A percentile compares a stretch with the other conserved stretches of the same genome.
phyloP scores from a whole-genome alignment of 2,888 invertebrate genomes.

The Tetrapedia diversipes region DNA sequence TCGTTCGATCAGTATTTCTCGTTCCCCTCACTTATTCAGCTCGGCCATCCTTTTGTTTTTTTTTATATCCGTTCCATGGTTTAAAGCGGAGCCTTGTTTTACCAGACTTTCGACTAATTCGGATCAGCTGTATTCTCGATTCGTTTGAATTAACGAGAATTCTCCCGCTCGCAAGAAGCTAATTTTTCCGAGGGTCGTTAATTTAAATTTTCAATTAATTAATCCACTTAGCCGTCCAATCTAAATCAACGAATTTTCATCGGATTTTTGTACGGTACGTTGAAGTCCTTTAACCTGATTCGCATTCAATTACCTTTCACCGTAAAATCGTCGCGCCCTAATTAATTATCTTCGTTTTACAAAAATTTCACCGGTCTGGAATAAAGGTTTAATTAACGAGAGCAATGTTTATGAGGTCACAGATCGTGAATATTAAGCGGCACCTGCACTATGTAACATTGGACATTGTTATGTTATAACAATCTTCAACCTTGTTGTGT shows the following conservation, averaged over 20 bases:
- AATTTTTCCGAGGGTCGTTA: conserved; percentile 17
- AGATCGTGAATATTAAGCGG: too few species aligned
- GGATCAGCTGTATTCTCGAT: conserved; percentile 17
- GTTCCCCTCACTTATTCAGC: conserved; percentile 17
- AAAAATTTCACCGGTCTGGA: too few species aligned
- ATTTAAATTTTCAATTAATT: conserved; percentile 13
- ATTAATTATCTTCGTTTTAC: not conserved
- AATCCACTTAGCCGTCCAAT: not conserved
- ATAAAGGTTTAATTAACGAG: too few species aligned
- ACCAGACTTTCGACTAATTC: conserved; percentile 17
- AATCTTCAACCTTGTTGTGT: too few species aligned
- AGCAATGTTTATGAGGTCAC: too few species aligned
- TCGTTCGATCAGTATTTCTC: not conserved
- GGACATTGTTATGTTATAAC: too few species aligned
- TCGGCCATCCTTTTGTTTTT: not conserved
- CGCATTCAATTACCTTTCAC: not conserved
- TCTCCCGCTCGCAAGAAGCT: not conserved
- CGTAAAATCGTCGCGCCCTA: not conserved
- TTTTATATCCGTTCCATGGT: not conserved
- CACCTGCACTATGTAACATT: too few species aligned
- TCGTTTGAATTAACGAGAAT: conserved; percentile 21
- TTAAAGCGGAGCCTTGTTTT: conserved; percentile 1
- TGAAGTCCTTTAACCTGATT: not conserved
- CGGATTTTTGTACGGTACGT: conserved; percentile 1
- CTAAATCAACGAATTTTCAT: conserved; percentile 7